A percentile compares a stretch with the other conserved stretches of the same genome.
These are phyloP conservation scores for Dermochelys coriacea DNA, from an alignment of 2,797 vertebrate genomes.

Conservation along the genomic window DNA sequence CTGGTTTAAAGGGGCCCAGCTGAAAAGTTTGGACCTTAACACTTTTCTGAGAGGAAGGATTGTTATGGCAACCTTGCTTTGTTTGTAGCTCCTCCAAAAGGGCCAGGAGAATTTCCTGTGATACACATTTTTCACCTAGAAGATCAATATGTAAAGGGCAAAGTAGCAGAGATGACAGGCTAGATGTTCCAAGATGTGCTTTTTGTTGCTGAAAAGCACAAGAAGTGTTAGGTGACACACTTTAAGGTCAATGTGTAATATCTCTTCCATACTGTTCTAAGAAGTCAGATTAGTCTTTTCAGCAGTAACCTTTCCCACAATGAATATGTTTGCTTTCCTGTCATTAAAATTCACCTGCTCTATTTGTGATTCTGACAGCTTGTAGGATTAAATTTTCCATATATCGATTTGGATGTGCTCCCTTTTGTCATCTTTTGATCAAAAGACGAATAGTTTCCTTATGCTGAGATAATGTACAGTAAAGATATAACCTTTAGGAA, in stretches of 20 bases:
- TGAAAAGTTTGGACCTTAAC: neutral
- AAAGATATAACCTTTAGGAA: conserved; percentile 43
- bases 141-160: conserved; percentile 59
- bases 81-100: conserved; percentile 26
- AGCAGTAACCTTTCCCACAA: conserved; percentile 72
- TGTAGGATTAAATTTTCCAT: conserved; percentile 67
- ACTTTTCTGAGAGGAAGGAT: neutral
- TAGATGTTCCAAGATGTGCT: conserved; percentile 43
- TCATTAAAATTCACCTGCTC: conserved; percentile 72
- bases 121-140: conserved; percentile 32
- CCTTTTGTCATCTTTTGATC: conserved; percentile 65
- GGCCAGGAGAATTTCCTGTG: neutral
- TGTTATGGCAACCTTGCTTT: neutral
- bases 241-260: conserved; percentile 55
- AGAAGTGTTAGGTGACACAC: conserved; percentile 48
- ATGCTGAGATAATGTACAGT: conserved; percentile 11
- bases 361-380: conserved; percentile 73
- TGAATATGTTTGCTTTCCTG: conserved; percentile 68
- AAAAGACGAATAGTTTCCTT: conserved; percentile 63
- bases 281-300: conserved; percentile 52
- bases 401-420: conserved; percentile 59
- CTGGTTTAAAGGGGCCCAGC: neutral
- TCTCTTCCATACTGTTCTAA: conserved; percentile 43
- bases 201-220: conserved; percentile 41
- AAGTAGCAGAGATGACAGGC: conserved; percentile 54